Base-by-base conservation (phyloP, 1,140 invertebrate species). In the Drosophila insularis region DNA sequence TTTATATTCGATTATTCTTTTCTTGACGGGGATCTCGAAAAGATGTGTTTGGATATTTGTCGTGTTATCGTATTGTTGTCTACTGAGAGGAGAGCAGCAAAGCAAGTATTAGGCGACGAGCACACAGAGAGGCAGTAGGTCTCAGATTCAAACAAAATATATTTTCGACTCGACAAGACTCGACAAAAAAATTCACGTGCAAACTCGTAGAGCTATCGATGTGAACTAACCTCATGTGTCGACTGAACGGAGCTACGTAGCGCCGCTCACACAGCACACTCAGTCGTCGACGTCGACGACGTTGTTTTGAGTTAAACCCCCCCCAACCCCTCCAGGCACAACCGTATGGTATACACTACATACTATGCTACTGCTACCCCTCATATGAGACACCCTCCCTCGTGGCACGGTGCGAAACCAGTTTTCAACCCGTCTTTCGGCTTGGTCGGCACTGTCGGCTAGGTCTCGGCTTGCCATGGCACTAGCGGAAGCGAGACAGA, bases 191-290 rank as follows among this genome's bases (percentile, higher is more conserved):
- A 82, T 91, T 89, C 87, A 91, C 91, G 91, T 92, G 90, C 79
- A 90, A 90, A 92, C 91, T 92, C 87, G 80, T 87, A 80, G 87
- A 92, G 91, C 87, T 92, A 92, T 92, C 91, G 90, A 92, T 92
- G 90, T 92, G 81, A 92, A 92, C 91, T 92, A 92, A 92, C 90
- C 82, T 90, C 90, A 91, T 90, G 85, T 90, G 79, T 85, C 81
- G 85, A 58, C 75, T 78, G 73, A 71, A 78, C 81, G 85, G 75
- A 71, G 78, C 82, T 82, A 91, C 90, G 82, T 91, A 91, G 90
- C 78, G 79, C 77, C 80, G 79, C 79, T 82, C 79, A 37, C 37
- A 46, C 39, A 63, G 19, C 19, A 17, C 61, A 37, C 35, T 37
- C 43, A 50, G 43, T 50, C 43, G 19, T 17, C 73, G 73, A 68